phyloP scores from a whole-genome alignment of 53 echinoderm and acorn worm species.

The Paelopatides confundens region DNA sequence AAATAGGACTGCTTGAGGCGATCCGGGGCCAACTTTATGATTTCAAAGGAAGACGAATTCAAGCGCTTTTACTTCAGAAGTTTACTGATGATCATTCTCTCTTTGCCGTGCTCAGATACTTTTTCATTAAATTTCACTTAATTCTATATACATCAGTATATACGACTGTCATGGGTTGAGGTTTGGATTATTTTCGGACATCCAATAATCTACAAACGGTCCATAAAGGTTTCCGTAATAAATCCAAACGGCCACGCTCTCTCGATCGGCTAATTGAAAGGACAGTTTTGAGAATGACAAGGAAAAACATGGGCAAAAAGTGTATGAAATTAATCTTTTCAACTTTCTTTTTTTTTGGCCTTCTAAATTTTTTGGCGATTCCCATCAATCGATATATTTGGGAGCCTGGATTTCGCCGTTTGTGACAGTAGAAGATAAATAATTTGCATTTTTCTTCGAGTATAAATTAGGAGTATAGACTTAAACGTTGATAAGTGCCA shows the following conservation, averaged over 20 bases:
- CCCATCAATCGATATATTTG: no score
- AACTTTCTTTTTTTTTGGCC: no score
- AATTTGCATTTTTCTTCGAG: no score
- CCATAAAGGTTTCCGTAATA: not conserved
- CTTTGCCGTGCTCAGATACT: not conserved
- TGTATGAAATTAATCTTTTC: no score
- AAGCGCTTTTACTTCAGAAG: not conserved
- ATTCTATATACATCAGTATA: not conserved
- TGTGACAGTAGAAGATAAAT: no score
- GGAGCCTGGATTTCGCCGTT: no score
- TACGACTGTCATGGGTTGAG: not conserved
- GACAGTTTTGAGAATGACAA: no score
- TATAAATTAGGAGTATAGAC: no score
- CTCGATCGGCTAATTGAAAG: no score
- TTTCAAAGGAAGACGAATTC: not conserved
- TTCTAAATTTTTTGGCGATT: no score
- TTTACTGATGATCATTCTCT: not conserved
- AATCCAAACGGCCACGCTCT: not conserved
- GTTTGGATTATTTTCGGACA: not conserved
- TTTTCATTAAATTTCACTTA: not conserved
- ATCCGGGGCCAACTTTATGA: not conserved
- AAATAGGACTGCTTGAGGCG: conserved; percentile 21
- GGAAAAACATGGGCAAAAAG: no score
- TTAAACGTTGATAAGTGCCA: no score
- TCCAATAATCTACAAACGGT: not conserved